Base-by-base conservation (phyloP, 2,888 invertebrate species). In the Brachyopa scutellaris region DNA sequence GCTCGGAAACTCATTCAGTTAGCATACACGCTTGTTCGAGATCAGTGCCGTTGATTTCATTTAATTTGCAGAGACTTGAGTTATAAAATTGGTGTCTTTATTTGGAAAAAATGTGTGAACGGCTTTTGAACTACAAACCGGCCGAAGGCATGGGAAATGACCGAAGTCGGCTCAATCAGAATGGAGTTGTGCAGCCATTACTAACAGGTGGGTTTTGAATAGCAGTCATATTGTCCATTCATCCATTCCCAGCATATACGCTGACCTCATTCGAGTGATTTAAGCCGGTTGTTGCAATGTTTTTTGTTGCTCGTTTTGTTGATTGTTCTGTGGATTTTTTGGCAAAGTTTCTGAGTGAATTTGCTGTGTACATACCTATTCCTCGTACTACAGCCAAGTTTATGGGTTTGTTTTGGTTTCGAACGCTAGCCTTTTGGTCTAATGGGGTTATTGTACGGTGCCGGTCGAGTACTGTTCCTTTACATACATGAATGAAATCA, bases 141-240 rank as follows among this genome's bases (percentile, higher is more conserved):
- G 87, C 86, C 66, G 87, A 87, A 45, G 61, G 38, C 21, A 53
- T 36, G 15, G 47, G 47, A 8, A 47, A 17, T 19, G 82, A 62
- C 88, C 89, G 89, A 64, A 89, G 88, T 42, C 86, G 88, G 17
- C 88, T 88, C 85, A 90, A 90, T 85, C 89, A 90, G 84, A 90
- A 90, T 87, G 90, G 89, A 86, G 95, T 97, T 87, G 95, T 97
- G 85, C 97, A 97, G 91, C 97, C 97, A 61, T 92, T 97, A 79
- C 93, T 97, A 82, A 97, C 97, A 91, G 97, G 97, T 97, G 91
- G 92, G 87, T 88, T 72, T 33, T 23, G 17, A 67, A 55, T 62
- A 59, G 21, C 47, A 61, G 40, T 61, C 23, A 55, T 33, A 40
- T 26, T 9, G 33, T 23, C 13, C 6, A 45, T 47, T 55, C 38